Percentiles rank a stretch among this genome's conserved stretches.
These are phyloP conservation scores for Epinephelus fuscoguttatus DNA, from an alignment of 2,113 vertebrate genomes.

Conservation along the genomic window DNA sequence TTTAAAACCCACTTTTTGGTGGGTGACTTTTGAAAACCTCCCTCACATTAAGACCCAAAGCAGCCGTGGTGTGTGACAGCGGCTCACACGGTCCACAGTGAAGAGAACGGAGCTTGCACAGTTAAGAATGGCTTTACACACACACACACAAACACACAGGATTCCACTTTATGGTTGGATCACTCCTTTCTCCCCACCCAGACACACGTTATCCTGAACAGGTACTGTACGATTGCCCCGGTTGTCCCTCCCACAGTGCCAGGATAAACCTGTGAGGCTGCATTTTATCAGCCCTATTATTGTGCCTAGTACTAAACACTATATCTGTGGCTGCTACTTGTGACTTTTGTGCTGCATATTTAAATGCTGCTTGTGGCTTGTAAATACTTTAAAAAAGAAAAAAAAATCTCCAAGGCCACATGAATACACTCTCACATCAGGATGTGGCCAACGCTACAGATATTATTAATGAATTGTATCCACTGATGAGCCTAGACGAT, in stretches of 20 bases:
- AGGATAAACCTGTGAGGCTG: constrained; percentile 69
- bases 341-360: constrained; percentile 74
- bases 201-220: constrained; percentile 29
- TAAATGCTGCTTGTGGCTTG: constrained; percentile 70
- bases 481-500: constrained; percentile 39
- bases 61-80: neutral
- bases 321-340: constrained; percentile 73
- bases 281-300: constrained; percentile 64
- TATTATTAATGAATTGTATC: constrained; percentile 31
- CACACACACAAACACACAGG: constrained; percentile 14
- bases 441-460: constrained; percentile 20
- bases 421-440: constrained; percentile 35
- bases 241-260: constrained; percentile 62
- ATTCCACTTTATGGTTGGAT: constrained; percentile 71
- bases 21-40: constrained; percentile 32
- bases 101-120: constrained; percentile 19
- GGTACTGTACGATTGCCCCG: constrained; percentile 34
- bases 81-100: constrained; percentile 6
- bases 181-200: constrained; percentile 8
- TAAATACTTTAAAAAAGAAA: constrained; percentile 32
- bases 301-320: constrained; percentile 74
- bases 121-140: constrained; percentile 27
- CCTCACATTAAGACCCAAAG: constrained; percentile 20
- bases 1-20: constrained; percentile 11
- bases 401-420: constrained; percentile 34